A percentile compares a stretch with the other conserved stretches of the same genome.
These are phyloP conservation scores for Aldabrachelys gigantea DNA, from an alignment of 2,113 vertebrate species.

Conservation along the genomic window DNA sequence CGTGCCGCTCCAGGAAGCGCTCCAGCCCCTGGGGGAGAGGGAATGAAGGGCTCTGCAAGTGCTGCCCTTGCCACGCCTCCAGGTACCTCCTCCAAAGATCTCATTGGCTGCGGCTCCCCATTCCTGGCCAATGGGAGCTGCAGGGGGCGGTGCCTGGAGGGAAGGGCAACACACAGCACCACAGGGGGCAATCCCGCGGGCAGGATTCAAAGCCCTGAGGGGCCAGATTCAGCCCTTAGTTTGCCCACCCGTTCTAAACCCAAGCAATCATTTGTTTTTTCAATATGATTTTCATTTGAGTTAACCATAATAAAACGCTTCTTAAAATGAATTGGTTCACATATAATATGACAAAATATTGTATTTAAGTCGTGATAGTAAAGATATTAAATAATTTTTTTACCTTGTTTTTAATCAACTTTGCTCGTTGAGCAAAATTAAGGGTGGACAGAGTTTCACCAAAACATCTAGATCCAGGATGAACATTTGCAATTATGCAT, in stretches of 20 bases:
- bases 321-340: neutral
- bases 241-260: neutral
- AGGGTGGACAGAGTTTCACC: conserved; percentile 95
- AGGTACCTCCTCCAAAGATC: too few species aligned
- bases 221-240: too few species aligned
- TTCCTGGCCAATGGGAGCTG: too few species aligned
- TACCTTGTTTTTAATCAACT: conserved; percentile 98
- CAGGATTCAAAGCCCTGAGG: too few species aligned
- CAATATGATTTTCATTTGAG: neutral
- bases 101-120: too few species aligned
- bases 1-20: too few species aligned
- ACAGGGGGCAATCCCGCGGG: too few species aligned
- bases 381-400: neutral
- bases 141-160: too few species aligned
- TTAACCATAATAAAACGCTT: neutral
- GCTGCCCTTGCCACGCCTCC: too few species aligned
- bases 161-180: too few species aligned
- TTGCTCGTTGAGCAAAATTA: conserved; percentile 96
- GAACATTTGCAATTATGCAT: conserved; percentile 95
- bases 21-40: too few species aligned
- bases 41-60: too few species aligned
- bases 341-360: neutral
- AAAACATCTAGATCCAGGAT: conserved; percentile 94
- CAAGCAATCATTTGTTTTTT: neutral
- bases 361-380: neutral